Conservation (phyloP, 2,797 vertebrate species). For the Crax fasciolata region DNA sequence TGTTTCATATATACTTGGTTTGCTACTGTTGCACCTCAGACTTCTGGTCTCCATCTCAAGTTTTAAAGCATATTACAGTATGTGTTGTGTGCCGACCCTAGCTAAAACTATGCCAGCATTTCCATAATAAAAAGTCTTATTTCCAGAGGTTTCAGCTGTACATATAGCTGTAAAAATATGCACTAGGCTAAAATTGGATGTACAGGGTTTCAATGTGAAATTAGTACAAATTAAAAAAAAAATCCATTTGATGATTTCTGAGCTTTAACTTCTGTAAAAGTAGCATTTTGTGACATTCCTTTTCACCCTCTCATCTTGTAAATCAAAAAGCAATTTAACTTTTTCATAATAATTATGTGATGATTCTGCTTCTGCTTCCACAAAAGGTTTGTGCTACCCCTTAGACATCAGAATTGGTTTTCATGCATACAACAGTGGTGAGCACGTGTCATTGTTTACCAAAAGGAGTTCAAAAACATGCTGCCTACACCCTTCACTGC, state of each 20-base stretch:
- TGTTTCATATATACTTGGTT: neutral
- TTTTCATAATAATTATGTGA: neutral
- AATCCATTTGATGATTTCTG: neutral
- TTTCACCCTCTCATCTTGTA: neutral
- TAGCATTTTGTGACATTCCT: neutral
- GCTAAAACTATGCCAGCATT: slow-evolving; percentile 63
- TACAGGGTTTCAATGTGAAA: slow-evolving; percentile 40
- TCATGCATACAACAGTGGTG: neutral
- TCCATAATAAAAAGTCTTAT: slow-evolving; percentile 67
- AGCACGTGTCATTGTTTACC: neutral
- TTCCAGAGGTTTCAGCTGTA: slow-evolving; percentile 53
- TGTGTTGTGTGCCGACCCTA: neutral
- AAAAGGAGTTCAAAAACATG: neutral
- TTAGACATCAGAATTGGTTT: neutral
- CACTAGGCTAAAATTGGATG: slow-evolving; percentile 40
- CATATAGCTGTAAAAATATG: slow-evolving; percentile 55
- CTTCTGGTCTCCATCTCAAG: slow-evolving; percentile 68
- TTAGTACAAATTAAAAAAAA: slow-evolving; percentile 1
- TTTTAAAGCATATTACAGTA: slow-evolving; percentile 55
- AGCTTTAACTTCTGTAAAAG: neutral
- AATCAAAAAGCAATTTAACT: neutral
- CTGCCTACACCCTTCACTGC: neutral
- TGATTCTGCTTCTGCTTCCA: neutral
- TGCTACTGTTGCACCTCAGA: slow-evolving; percentile 60
- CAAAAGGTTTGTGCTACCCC: neutral